Conservation (phyloP, 92 coral and sea anemone genomes). For the Porites rus region DNA sequence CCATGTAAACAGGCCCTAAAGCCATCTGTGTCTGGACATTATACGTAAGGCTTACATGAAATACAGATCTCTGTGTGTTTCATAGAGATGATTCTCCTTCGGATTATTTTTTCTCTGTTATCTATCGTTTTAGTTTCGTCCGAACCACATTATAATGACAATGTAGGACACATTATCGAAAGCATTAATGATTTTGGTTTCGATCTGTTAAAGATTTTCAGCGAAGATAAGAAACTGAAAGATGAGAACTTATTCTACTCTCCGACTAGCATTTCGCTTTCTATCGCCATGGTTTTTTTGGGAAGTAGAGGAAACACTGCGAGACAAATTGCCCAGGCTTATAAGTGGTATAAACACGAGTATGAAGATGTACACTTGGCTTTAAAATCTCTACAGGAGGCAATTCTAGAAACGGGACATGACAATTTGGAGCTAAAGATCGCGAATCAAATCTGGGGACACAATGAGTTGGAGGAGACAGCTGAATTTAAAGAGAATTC, state of each 20-base stretch:
- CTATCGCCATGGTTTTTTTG: constrained; percentile 85
- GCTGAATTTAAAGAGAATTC: constrained; percentile 62
- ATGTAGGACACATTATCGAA: constrained; percentile 8
- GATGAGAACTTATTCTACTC: constrained; percentile 78
- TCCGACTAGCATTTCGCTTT: constrained; percentile 84
- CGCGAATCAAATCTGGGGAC: constrained; percentile 93
- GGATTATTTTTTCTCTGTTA: background rate
- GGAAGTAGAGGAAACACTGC: constrained; percentile 87
- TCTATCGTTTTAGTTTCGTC: background rate
- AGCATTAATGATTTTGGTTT: constrained; percentile 64
- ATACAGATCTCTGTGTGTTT: background rate
- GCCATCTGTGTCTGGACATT: background rate
- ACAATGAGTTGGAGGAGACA: constrained; percentile 57
- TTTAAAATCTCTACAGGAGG: constrained; percentile 81
- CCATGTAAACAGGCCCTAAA: too few species aligned
- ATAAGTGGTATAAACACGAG: constrained; percentile 72
- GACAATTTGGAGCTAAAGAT: constrained; percentile 66
- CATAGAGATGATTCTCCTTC: background rate
- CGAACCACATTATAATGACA: constrained; percentile 1
- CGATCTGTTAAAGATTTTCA: constrained; percentile 46
- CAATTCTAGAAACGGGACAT: constrained; percentile 55
- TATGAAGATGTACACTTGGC: constrained; percentile 72
- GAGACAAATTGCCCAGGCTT: constrained; percentile 71
- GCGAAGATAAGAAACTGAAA: constrained; percentile 11
- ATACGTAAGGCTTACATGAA: constrained; percentile 4